Conservation (phyloP, 2,113 vertebrate genomes). For the western clawed frog (Xenopus tropicalis) region DNA sequence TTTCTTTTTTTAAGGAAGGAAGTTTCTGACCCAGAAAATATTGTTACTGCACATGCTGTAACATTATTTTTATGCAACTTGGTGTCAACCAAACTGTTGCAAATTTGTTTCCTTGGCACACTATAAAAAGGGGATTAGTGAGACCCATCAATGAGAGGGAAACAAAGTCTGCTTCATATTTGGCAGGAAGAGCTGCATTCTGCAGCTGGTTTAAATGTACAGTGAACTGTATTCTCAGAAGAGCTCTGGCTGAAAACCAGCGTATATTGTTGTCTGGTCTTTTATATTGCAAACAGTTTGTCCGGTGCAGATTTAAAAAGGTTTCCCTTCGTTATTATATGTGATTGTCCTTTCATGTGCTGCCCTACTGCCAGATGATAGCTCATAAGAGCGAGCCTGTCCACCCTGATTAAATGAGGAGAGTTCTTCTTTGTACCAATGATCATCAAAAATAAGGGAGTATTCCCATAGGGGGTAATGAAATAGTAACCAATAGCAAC, state of each 20-base stretch:
- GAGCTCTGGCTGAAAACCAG: background rate
- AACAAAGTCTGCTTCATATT: conserved; percentile 50
- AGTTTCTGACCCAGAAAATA: too few relatives aligned
- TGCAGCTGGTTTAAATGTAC: background rate
- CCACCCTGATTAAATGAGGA: background rate
- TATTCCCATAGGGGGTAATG: too few relatives aligned
- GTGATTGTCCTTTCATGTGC: background rate
- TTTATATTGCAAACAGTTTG: background rate
- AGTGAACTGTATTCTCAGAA: background rate
- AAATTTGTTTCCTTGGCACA: conserved; percentile 50
- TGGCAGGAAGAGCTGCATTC: background rate
- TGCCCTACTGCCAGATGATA: background rate
- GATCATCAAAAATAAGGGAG: background rate
- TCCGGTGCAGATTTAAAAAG: background rate
- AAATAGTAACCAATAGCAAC: too few relatives aligned
- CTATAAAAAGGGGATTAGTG: conserved; percentile 86
- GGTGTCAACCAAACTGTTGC: background rate
- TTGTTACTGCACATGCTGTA: background rate
- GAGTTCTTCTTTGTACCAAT: background rate
- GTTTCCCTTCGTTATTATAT: background rate
- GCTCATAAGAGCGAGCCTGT: background rate
- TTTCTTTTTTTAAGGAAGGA: too few relatives aligned
- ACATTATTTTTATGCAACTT: background rate
- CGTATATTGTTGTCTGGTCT: background rate
- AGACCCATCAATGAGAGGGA: conserved; percentile 93